Base-by-base conservation (phyloP, 1,140 invertebrate species). In the Andricus grossulariae region DNA sequence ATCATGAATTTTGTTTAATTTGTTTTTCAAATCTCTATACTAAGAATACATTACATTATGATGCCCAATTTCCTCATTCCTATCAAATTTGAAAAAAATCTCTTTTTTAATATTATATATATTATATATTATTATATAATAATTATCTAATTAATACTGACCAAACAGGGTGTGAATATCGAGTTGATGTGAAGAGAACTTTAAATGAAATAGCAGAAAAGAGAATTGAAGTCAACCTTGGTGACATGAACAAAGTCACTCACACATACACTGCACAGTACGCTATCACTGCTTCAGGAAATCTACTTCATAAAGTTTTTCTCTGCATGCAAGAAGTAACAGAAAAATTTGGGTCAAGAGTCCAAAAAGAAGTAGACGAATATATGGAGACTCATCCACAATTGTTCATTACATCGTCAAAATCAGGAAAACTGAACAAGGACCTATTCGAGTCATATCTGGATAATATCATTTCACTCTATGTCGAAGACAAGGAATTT, bases 401-500 rank as follows among this genome's bases (percentile, higher is more conserved):
- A 25, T 16, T 74, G 32, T 10, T 11, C 8, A 57, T 74, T 19
- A 55, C 18, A 13, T 74, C 18, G 3, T 74, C 73, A 25, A 55
- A 74, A 74, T 74, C 73, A 18, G 73, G 70, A 49, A 74, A 74
- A 73, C 71, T 78, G 3, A 78, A 49, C 12, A 73, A 16, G 18
- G 12, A 32, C 3, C 18, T 78, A 39, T 83, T 81, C 66, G 55
- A 71, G 25, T 25, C 70, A 2, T 84, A 39, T 79, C 71, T 83
- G 32, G 50, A 77, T 25, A 54, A 50, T 32, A n/a, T 72, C n/a
- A 7, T 85, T 15, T 7, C 13, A 32, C 75, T 71, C 3, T 81
- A 83, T 52, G 78, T 83, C 7, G 16, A 72, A 72, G 50, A 72
- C 5, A 75, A 85, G 18, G 73, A 74, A 50, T 85, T 83, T 73